A percentile compares a stretch with the other conserved stretches of the same genome.
Conservation (phyloP, 2,797 vertebrate genomes). For the Gobionotothen gibberifrons region DNA sequence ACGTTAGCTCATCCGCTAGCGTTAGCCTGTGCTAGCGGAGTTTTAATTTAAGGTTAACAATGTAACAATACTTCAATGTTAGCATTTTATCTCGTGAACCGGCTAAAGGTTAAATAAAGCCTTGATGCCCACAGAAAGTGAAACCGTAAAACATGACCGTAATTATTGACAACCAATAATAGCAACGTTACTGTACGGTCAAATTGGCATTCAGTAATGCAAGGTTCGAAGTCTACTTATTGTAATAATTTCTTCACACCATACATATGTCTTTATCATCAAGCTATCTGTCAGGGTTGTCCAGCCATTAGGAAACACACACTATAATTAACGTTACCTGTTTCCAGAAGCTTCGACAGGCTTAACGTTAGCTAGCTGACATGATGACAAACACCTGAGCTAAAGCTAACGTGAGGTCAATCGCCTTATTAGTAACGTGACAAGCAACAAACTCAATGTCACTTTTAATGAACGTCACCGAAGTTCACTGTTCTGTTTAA, state of each 20-base stretch:
- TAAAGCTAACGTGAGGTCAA: constrained; percentile 66
- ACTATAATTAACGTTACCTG: background rate
- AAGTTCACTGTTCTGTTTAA: accelerated
- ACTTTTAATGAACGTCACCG: accelerated
- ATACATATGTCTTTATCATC: accelerated
- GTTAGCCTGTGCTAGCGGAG: background rate
- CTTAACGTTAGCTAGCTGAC: constrained; percentile 8
- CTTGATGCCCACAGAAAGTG: no score
- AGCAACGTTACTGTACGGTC: no score
- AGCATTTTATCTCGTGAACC: background rate
- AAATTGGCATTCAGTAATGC: background rate
- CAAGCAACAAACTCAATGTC: no score
- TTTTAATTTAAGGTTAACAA: background rate
- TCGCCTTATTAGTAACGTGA: background rate
- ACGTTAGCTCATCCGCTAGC: background rate
- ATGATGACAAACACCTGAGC: constrained; percentile 29
- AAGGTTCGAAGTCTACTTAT: no score
- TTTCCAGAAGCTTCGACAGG: constrained; percentile 2
- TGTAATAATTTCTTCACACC: background rate
- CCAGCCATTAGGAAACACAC: background rate
- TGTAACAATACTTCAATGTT: background rate
- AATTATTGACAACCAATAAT: no score
- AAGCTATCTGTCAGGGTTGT: no score
- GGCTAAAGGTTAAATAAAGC: background rate
- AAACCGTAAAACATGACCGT: background rate